A percentile compares a stretch with the other conserved stretches of the same genome.
Evolutionary conservation across 1,140 invertebrate species (phyloP).

Genomic region (Idris sp.): DNA sequence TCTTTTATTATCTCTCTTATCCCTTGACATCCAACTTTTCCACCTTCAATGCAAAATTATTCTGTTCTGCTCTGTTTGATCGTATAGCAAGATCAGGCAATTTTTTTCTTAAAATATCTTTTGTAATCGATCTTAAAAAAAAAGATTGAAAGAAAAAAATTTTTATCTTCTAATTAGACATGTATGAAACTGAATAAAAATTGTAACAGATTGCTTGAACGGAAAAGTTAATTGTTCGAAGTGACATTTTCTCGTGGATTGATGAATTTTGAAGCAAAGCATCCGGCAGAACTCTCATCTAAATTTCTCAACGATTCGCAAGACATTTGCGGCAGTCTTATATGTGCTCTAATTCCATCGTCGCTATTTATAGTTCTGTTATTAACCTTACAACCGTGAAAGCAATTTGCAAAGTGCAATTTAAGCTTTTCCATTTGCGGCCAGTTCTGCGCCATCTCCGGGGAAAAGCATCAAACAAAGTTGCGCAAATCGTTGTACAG

Average conservation of each 20-base stretch:
- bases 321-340: constrained; percentile 14
- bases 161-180: too few relatives aligned
- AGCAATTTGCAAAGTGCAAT: constrained; percentile 27
- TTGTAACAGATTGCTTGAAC: too few relatives aligned
- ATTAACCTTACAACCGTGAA: constrained; percentile 13
- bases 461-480: too few relatives aligned
- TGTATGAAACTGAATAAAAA: too few relatives aligned
- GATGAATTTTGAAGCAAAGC: not conserved
- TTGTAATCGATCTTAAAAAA: too few relatives aligned
- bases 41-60: constrained; percentile 45
- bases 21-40: constrained; percentile 33
- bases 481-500: too few relatives aligned
- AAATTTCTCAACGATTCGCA: constrained; percentile 13
- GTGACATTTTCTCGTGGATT: constrained; percentile 3
- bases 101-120: constrained; percentile 25
- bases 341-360: constrained; percentile 16
- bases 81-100: constrained; percentile 54
- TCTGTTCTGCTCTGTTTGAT: constrained; percentile 54
- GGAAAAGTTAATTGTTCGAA: constrained; percentile 10
- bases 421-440: not conserved
- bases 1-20: constrained; percentile 39
- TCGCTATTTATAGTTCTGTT: constrained; percentile 10
- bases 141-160: too few relatives aligned
- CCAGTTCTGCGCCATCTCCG: too few relatives aligned
- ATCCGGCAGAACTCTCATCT: constrained; percentile 4